Conservation (phyloP, 2,113 vertebrate genomes). For the Leucopternis melanops region DNA sequence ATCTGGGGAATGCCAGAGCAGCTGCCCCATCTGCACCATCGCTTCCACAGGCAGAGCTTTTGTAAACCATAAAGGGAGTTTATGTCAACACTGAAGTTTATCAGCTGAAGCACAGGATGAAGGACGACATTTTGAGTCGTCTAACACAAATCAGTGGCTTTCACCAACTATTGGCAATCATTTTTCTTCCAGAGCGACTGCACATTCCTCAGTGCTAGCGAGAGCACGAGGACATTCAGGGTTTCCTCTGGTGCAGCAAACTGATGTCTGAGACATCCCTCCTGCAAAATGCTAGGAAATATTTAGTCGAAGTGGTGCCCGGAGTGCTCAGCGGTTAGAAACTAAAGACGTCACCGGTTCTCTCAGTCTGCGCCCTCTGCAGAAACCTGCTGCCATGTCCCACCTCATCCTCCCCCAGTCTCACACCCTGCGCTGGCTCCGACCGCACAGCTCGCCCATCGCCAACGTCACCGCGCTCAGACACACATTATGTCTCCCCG, state of each 20-base stretch:
- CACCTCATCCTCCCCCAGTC: not conserved
- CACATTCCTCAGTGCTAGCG: not conserved
- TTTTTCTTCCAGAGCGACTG: not conserved
- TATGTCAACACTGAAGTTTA: not conserved
- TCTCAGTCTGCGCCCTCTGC: not conserved
- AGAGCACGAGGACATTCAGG: not conserved
- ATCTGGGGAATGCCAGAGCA: not conserved
- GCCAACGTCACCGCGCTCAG: fast-evolving
- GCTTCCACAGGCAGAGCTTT: not conserved
- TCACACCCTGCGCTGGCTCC: not conserved
- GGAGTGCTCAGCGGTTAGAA: not conserved
- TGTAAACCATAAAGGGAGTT: not conserved
- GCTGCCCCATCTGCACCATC: not conserved
- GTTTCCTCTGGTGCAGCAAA: not conserved
- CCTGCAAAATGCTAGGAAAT: not conserved
- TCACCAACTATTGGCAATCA: not conserved
- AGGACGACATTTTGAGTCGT: not conserved
- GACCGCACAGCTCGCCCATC: not conserved
- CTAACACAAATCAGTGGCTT: not conserved
- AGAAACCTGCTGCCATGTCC: not conserved
- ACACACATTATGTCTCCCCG: fast-evolving
- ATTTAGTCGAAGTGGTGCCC: not conserved
- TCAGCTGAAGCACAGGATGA: not conserved
- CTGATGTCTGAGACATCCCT: not conserved
- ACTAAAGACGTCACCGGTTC: not conserved